These are phyloP conservation scores for Thelaira solivaga DNA, from an alignment of 2,888 invertebrate species.

Conservation along the genomic window DNA sequence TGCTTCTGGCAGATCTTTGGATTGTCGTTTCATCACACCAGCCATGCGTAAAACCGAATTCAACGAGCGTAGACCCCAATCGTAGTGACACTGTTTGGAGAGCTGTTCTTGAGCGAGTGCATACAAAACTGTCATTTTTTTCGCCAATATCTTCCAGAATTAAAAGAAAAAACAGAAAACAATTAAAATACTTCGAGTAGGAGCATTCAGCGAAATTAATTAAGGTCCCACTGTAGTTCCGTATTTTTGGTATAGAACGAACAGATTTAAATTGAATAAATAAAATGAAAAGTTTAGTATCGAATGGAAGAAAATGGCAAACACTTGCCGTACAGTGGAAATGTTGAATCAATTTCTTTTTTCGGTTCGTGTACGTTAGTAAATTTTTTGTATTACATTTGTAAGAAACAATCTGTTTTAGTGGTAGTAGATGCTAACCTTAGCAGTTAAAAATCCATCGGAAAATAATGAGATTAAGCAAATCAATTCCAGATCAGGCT, in stretches of 20 bases:
- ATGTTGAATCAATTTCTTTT: no score
- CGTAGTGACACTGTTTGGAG: slow-evolving; percentile 95
- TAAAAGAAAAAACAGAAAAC: neutral
- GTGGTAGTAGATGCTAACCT: slow-evolving; percentile 79
- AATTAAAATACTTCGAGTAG: no score
- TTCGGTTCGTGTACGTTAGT: no score
- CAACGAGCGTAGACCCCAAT: slow-evolving; percentile 94
- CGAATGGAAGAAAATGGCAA: no score
- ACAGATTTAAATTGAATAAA: no score
- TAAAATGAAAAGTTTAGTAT: no score
- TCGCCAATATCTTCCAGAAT: slow-evolving; percentile 82
- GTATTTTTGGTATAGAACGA: no score
- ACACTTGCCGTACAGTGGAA: no score
- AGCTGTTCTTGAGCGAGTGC: slow-evolving; percentile 91
- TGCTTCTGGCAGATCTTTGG: slow-evolving; percentile 88
- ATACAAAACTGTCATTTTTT: slow-evolving; percentile 95
- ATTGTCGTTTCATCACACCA: slow-evolving; percentile 88
- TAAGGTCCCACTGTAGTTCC: no score
- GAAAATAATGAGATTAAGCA: slow-evolving; percentile 94
- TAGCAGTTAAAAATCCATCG: slow-evolving; percentile 93
- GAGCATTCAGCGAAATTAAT: no score
- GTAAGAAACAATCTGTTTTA: no score
- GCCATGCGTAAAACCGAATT: slow-evolving; percentile 95
- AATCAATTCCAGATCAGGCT: slow-evolving; percentile 94
- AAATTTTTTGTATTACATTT: no score